Evolutionary conservation across 2,888 invertebrate genomes (phyloP), one percentile per base, ranked within the genome.

Genomic region (Acronicta leporina): DNA sequence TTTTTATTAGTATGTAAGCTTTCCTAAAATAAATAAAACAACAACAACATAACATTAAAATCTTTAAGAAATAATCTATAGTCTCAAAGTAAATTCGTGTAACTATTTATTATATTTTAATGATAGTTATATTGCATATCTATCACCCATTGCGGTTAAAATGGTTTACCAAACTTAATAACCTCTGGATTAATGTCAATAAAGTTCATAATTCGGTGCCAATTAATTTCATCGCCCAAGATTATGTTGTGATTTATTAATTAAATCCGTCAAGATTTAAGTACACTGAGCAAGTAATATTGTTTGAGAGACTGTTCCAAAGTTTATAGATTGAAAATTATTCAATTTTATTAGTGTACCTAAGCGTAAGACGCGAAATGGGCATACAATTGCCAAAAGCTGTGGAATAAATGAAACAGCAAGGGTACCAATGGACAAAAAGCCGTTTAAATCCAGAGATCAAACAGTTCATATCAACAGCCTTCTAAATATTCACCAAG

Each of bases 231-330:
- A 72, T 75, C 64, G 73, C 63, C 55, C 70, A 16, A 69, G 78
- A 80, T 81, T 77, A 78, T 70, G 65, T 72, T 60, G 69, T 75
- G 68, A 79, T 75, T 80, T 71, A 79, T 77, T 77, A 77, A 80
- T 79, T 69, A 56, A 75, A 76, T 79, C 77, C 59, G 51, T 74
- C 70, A 73, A 72, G 67, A 73, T 75, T 69, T 65, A 43, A 62
- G 54, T 71, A 67, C 45, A 58, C 42, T 40, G 33, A 63, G 67
- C 47, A 50, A 47, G 52, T 50, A 57, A 66, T 64, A 56, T 75
- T 63, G 58, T 58, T 72, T 54, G 15, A 46, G 45, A 42, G 49
- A 38, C 47, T 49, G 45, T 48, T 73, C 40, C 35, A 10, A 52
- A 54, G 49, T 67, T 55, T 30, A 57, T 45, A 54, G 35, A 60